These are phyloP conservation scores for Rhinoraja longicauda DNA, from an alignment of 2,797 vertebrate species.

Conservation along the genomic window DNA sequence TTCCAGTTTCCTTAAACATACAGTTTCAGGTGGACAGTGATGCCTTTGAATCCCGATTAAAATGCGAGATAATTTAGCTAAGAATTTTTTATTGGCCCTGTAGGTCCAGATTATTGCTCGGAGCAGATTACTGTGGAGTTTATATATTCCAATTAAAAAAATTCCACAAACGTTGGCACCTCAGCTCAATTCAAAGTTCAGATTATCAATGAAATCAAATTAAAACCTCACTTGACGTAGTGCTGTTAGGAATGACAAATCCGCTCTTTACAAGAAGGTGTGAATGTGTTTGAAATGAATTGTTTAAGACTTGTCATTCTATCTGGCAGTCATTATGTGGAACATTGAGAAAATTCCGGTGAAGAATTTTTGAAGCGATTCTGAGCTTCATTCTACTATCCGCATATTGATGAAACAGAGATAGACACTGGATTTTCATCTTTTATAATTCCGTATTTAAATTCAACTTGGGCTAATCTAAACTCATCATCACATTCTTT, in stretches of 20 bases:
- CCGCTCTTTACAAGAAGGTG: constrained; percentile 25
- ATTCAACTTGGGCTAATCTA: background rate
- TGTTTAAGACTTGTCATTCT: background rate
- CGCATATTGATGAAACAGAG: background rate
- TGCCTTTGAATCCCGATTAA: background rate
- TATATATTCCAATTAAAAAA: background rate
- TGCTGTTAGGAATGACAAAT: constrained; percentile 10
- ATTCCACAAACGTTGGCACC: background rate
- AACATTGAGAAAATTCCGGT: background rate
- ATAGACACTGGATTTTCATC: background rate
- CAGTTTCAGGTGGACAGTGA: background rate
- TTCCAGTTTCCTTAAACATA: background rate
- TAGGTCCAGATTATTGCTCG: background rate
- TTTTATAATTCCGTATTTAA: background rate
- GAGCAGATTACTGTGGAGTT: background rate
- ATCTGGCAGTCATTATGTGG: background rate
- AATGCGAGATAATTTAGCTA: background rate
- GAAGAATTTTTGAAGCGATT: background rate
- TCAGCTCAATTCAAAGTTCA: background rate
- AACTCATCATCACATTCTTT: background rate
- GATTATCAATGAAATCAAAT: constrained; percentile 29
- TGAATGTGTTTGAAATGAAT: constrained; percentile 3
- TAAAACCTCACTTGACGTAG: constrained; percentile 2
- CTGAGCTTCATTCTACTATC: background rate
- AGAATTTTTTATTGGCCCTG: too few species aligned